Percentiles rank a stretch among this genome's conserved stretches.
Conservation (phyloP, 2,797 vertebrate genomes). For the Gambelia wislizenii region DNA sequence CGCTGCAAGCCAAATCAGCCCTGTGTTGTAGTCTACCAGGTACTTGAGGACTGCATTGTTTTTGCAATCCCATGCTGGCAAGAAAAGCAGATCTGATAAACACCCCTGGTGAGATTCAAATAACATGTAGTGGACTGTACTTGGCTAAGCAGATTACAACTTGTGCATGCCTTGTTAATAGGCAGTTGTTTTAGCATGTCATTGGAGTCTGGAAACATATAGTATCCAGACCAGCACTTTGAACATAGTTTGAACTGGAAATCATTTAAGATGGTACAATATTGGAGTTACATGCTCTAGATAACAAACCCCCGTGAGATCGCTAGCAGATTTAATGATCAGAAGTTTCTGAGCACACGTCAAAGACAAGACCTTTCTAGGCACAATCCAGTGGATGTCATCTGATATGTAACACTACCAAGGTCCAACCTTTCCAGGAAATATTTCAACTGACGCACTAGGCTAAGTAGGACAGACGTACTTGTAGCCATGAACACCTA, state of each 20-base stretch:
- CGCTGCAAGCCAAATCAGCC: neutral
- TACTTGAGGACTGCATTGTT: neutral
- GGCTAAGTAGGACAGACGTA: neutral
- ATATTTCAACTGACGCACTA: neutral
- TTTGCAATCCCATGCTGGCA: neutral
- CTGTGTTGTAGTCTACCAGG: neutral
- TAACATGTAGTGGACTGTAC: neutral
- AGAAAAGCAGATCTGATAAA: neutral
- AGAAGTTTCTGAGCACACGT: neutral
- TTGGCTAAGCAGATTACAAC: neutral
- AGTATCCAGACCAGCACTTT: neutral
- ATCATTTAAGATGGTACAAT: neutral
- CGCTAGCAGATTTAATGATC: constrained; percentile 23
- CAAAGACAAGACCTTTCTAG: neutral
- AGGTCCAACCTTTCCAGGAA: neutral
- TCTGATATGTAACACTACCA: neutral
- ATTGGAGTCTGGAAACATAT: constrained; percentile 31
- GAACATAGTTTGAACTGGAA: neutral
- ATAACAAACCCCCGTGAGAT: neutral
- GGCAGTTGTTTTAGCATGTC: constrained; percentile 50
- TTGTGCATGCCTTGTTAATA: constrained; percentile 11
- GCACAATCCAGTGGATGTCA: neutral
- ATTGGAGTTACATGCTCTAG: neutral
- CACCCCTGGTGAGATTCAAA: neutral
- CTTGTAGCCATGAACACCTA: neutral